These are phyloP conservation scores for Temnothorax curvispinosus DNA, from an alignment of 1,140 invertebrate genomes.

Conservation along the genomic window DNA sequence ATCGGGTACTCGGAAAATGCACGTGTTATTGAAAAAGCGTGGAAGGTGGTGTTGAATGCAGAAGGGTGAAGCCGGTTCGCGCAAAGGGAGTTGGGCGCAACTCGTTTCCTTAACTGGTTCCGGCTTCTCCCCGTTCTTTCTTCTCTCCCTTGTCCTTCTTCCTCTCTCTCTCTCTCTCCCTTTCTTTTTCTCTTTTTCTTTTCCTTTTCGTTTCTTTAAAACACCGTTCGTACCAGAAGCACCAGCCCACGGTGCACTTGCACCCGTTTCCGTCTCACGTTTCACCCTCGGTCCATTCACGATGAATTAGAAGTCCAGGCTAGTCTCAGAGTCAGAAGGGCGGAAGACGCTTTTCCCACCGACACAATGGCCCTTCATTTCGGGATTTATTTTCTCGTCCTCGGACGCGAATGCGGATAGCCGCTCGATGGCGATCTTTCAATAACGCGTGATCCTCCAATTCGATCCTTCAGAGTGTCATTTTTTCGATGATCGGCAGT, in stretches of 20 bases:
- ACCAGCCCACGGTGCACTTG: constrained; percentile 75
- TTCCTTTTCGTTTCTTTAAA: constrained; percentile 25
- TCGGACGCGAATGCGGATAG: neutral
- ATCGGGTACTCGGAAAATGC: constrained; percentile 6
- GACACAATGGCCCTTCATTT: constrained; percentile 72
- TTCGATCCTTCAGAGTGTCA: constrained; percentile 1
- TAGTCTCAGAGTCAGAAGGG: constrained; percentile 67
- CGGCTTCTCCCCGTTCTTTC: constrained; percentile 71
- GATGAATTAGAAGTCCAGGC: constrained; percentile 70
- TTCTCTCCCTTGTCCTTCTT: constrained; percentile 56
- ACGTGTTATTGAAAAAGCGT: constrained; percentile 36
- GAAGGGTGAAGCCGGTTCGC: constrained; percentile 46
- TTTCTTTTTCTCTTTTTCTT: constrained; percentile 44
- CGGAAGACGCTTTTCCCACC: constrained; percentile 78
- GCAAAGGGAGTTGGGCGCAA: constrained; percentile 34
- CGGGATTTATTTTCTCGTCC: constrained; percentile 41
- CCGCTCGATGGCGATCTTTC: constrained; percentile 31
- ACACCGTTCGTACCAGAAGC: constrained; percentile 60
- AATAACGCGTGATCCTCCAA: constrained; percentile 9
- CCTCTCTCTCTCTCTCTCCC: neutral
- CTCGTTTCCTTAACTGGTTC: constrained; percentile 77
- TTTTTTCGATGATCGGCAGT: neutral
- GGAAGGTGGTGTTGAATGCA: constrained; percentile 39
- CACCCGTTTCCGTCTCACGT: constrained; percentile 82
- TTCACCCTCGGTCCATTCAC: constrained; percentile 76